phyloP scores from a whole-genome alignment of 1,140 invertebrate species.

The Glossosoma conforme region DNA sequence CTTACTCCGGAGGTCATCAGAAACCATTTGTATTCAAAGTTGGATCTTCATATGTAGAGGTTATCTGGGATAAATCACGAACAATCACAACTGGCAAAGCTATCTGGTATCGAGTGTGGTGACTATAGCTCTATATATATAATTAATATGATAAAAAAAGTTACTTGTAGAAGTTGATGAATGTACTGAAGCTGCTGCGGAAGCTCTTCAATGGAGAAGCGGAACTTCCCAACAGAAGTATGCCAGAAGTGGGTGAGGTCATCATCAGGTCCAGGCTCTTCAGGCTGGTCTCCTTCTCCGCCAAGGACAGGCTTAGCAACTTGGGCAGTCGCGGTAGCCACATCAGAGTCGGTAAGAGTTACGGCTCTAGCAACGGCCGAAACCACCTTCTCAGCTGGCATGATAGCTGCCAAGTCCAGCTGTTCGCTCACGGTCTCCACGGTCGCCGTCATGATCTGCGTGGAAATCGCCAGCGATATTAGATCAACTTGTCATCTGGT shows the following conservation, averaged over 20 bases:
- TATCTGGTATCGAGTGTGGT: too few species aligned
- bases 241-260: conserved; percentile 82
- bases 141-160: too few species aligned
- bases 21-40: too few species aligned
- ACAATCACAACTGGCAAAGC: too few species aligned
- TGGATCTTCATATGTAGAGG: too few species aligned
- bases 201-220: conserved; percentile 85
- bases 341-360: conserved; percentile 84
- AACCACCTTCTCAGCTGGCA: conserved; percentile 76
- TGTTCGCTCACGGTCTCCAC: conserved; percentile 89
- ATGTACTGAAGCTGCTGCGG: conserved; percentile 91
- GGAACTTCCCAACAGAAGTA: conserved; percentile 87
- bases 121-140: too few species aligned
- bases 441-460: conserved; percentile 86
- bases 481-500: background rate
- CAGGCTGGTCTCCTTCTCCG: conserved; percentile 63
- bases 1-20: too few species aligned
- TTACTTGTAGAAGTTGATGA: conserved; percentile 81
- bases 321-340: conserved; percentile 61
- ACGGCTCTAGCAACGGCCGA: conserved; percentile 78
- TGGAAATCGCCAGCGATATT: conserved; percentile 1
- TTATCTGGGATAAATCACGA: too few species aligned
- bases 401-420: conserved; percentile 74
- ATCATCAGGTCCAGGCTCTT: conserved; percentile 61
- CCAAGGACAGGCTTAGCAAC: conserved; percentile 63